phyloP scores from a whole-genome alignment of 2,113 vertebrate genomes.

The Ailuropoda melanoleuca region DNA sequence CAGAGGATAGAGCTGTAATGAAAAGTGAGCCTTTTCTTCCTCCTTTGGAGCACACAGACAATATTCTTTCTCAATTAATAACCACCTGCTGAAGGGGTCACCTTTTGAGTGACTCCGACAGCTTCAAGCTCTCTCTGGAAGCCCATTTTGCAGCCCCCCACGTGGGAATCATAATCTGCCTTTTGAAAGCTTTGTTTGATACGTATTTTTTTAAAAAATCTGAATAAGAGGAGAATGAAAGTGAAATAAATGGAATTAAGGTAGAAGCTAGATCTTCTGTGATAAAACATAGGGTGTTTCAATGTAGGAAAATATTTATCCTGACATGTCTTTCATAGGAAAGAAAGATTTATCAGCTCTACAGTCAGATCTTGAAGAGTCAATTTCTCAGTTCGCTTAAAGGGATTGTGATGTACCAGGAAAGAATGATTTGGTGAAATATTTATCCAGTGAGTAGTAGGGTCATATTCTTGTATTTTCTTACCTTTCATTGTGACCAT shows the following conservation, averaged over 20 bases:
- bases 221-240: constrained; percentile 29
- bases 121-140: background rate
- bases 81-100: background rate
- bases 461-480: background rate
- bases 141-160: background rate
- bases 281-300: background rate
- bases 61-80: background rate
- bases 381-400: background rate
- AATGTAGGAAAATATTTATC: background rate
- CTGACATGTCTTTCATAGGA: background rate
- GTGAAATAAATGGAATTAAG: constrained; percentile 30
- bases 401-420: background rate
- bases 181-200: constrained; percentile 34
- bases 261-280: background rate
- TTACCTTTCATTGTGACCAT: background rate
- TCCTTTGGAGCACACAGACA: background rate
- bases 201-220: background rate
- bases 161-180: constrained; percentile 11
- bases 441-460: background rate
- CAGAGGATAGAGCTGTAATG: background rate
- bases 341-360: background rate
- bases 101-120: background rate
- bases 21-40: background rate
- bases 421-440: background rate
- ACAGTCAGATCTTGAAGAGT: background rate